Evolutionary conservation across 2,888 invertebrate species (phyloP), one percentile per base, ranked within the genome.

Genomic region (Acrocyrtus sp.): DNA sequence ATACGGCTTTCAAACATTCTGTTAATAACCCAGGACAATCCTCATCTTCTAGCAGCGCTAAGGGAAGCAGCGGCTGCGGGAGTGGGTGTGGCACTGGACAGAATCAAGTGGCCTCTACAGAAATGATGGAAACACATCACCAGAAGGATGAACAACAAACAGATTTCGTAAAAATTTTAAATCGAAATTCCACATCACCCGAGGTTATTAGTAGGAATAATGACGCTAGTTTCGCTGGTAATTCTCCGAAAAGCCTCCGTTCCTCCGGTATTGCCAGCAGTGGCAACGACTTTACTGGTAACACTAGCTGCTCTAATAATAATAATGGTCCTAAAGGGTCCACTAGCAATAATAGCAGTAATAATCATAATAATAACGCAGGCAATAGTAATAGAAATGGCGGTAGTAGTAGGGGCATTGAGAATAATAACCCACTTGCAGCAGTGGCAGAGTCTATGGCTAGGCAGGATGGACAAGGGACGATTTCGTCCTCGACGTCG

Each of bases 121-220:
- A n/a, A n/a, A n/a, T n/a, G n/a, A n/a, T n/a, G n/a, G n/a, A n/a
- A n/a, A n/a, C n/a, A n/a, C n/a, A n/a, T n/a, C n/a, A n/a, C n/a
- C n/a, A n/a, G n/a, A n/a, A n/a, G n/a, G n/a, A n/a, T n/a, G n/a
- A n/a, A n/a, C n/a, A n/a, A n/a, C 90, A 22, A 84, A 90, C 60
- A 87, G 88, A 84, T 89, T 89, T 41, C 89, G 90, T 63, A 87
- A 88, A 79, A 88, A 88, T 73, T 60, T 61, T 61, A 67, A 66
- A 61, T 72, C 66, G 72, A 67, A 67, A 67, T 51, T 66, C 62
- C 22, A 51, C 54, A 54, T 61, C 67, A 47, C 56, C 60, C 54
- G 60, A 58, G 45, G 54, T 66, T 61, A 60, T 66, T 56, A 65
- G 61, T 90, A 91, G 15, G 87, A 91, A 76, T 88, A 90, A 61